Evolutionary conservation across 2,113 vertebrate genomes (phyloP).

Genomic region (Syngnathoides biaculeatus): DNA sequence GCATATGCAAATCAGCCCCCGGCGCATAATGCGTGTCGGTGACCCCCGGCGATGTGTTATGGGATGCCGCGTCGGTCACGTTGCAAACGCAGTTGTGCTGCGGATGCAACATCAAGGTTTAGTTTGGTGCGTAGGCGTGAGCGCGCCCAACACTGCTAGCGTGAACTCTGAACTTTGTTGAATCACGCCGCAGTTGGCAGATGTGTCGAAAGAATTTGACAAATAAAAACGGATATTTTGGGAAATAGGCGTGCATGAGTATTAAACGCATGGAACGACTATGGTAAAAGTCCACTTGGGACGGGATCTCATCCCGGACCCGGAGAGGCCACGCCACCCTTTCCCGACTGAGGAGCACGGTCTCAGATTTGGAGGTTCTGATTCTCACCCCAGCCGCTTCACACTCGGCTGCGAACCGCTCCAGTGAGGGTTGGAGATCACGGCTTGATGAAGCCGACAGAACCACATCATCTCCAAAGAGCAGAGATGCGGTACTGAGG

Average conservation of each 20-base stretch:
- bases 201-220: not conserved
- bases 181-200: not conserved
- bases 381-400: too few species aligned
- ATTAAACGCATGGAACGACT: too few species aligned
- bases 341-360: too few species aligned
- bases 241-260: not conserved
- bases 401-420: too few species aligned
- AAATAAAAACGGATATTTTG: not conserved
- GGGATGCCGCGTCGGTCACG: not conserved
- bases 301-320: too few species aligned
- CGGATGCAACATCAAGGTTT: constrained; percentile 30
- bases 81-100: not conserved
- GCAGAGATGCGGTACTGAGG: too few species aligned
- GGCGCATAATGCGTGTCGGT: constrained; percentile 22
- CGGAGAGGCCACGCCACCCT: too few species aligned
- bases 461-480: too few species aligned
- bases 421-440: too few species aligned
- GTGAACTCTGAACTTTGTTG: constrained; percentile 25
- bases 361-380: too few species aligned
- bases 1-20: constrained; percentile 25
- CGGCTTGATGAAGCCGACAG: too few species aligned
- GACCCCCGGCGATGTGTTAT: constrained; percentile 1
- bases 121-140: constrained; percentile 48
- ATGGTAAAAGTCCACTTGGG: too few species aligned
- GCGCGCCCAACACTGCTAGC: constrained; percentile 1